Conservation (phyloP, 2,888 invertebrate species). For the Heliconius erato region DNA sequence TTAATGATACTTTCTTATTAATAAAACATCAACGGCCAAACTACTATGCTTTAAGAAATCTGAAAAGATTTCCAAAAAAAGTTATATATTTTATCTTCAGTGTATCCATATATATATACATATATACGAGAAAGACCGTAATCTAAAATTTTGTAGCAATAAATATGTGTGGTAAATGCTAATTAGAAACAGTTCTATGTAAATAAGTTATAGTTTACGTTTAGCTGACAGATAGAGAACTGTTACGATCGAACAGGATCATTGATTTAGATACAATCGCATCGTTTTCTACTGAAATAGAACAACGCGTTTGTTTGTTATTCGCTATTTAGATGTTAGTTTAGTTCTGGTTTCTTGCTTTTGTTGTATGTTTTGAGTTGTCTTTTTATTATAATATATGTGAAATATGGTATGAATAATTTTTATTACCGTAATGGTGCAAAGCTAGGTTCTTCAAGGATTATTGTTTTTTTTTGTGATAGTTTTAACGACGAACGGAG, state of each 20-base stretch:
- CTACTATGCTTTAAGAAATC: constrained; percentile 1
- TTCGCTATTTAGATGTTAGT: not conserved
- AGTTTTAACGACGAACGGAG: not conserved
- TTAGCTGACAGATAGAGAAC: constrained; percentile 26
- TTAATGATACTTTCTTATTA: not conserved
- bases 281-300: not conserved
- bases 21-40: not conserved
- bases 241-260: constrained; percentile 27
- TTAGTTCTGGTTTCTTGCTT: not conserved
- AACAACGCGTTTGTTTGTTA: not conserved
- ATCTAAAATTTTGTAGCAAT: constrained; percentile 37
- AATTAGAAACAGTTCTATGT: constrained; percentile 42
- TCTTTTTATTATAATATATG: not conserved
- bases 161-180: constrained; percentile 39
- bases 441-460: not conserved
- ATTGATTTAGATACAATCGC: constrained; percentile 24
- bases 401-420: not conserved
- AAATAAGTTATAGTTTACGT: constrained; percentile 36
- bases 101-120: no score
- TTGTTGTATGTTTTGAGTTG: no score
- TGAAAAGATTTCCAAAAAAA: not conserved
- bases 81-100: no score
- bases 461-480: not conserved
- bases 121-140: constrained; percentile 24
- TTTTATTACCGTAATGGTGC: not conserved